Base-by-base conservation (phyloP, 1,140 invertebrate species). In the Zeugodacus cucurbitae region DNA sequence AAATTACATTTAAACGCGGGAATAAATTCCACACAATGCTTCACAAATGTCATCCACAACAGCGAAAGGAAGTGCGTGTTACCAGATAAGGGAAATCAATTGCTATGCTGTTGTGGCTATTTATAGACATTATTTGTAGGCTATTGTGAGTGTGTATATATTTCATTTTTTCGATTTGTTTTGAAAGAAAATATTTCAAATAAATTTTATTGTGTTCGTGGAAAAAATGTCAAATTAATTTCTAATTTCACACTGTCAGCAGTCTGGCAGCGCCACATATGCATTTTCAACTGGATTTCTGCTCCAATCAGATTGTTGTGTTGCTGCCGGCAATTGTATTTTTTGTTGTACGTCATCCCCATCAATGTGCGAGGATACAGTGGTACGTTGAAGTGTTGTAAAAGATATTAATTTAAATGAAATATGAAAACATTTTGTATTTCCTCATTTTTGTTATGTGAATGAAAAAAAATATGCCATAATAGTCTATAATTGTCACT, bases 401-500 rank as follows among this genome's bases (percentile, higher is more conserved):
- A 67, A 67, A 62, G 17, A 5, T 26, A 26, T 62, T 67, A 3
- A 34, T 34, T 34, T 17, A 67, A 32, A 29, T 32, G 26, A 67
- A 32, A 11, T 34, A 26, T 67, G 14, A 32, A 26, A 67, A 32
- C 34, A 34, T 32, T 67, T 17, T 34, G 22, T 10, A 62, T 62
- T 54, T 54, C 14, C 48, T 54, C n/a, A n/a, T n/a, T n/a, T n/a
- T n/a, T 67, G 4, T 67, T 67, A 34, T 32, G 14, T 32, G 29
- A 10, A 14, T 32, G 29, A 14, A 67, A 1, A 67, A 29, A 34
- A 14, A 67, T 5, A 34, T 10, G 3, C 26, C 1, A 32, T 4
- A 67, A 34, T 37, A 89, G 88, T 88, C 87, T 41, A 67, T 89
- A 34, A 89, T 89, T 89, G 86, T 89, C 59, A 89, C 88, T 41